Conservation (phyloP, 2,797 vertebrate genomes). For the Arrhamphus sclerolepis region DNA sequence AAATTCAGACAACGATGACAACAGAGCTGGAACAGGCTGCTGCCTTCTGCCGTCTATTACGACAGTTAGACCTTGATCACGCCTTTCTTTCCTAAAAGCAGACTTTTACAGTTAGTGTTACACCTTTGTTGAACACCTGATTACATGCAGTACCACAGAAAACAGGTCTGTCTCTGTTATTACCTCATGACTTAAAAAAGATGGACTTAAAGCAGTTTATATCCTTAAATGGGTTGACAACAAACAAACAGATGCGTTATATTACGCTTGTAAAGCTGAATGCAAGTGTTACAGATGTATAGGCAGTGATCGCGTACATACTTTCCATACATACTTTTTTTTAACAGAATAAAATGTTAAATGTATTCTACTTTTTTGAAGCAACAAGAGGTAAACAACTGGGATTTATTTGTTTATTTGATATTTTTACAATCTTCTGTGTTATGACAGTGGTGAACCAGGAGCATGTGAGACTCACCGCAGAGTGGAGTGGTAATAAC, state of each 20-base stretch:
- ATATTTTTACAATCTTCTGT: neutral
- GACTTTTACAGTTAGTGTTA: constrained; percentile 25
- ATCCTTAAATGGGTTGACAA: neutral
- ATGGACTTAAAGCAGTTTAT: constrained; percentile 1
- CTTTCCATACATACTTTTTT: no score
- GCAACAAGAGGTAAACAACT: constrained; percentile 6
- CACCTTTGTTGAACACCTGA: constrained; percentile 10
- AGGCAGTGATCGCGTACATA: neutral
- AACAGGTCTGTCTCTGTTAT: neutral
- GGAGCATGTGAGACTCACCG: constrained; percentile 71
- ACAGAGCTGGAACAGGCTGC: constrained; percentile 74
- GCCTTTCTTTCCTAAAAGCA: constrained; percentile 82
- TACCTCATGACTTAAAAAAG: constrained; percentile 7
- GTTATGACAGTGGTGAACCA: constrained; percentile 3
- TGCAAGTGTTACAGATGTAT: neutral
- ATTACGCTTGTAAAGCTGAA: neutral
- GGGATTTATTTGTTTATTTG: neutral
- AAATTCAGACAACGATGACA: constrained; percentile 82
- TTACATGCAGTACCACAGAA: constrained; percentile 1
- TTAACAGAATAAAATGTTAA: neutral
- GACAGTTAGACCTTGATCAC: constrained; percentile 81
- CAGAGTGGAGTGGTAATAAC: constrained; percentile 83
- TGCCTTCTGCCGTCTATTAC: constrained; percentile 84
- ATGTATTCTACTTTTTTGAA: constrained; percentile 5
- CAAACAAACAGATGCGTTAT: neutral